Base-by-base conservation (phyloP, 2,797 vertebrate species). In the Xyrichtys novacula region DNA sequence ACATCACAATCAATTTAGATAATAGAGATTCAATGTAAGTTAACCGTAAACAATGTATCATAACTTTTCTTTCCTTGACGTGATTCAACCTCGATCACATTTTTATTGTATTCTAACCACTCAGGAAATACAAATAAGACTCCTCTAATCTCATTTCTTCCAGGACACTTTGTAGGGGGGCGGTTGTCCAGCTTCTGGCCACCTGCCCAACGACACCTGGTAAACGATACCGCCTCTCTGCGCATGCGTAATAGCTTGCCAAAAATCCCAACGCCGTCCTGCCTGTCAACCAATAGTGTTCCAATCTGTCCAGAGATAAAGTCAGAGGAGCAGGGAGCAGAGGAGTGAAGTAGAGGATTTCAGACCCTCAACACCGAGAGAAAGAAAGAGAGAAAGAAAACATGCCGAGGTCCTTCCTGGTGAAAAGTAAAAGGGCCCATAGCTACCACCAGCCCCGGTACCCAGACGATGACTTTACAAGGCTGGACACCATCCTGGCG, bases 361-460 rank as follows among this genome's bases (percentile, higher is more conserved):
- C 56, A 59, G 72, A 76, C n/a, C n/a, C n/a, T 15, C 32, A 1
- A 53, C 72, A 22, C 39, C n/a, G n/a, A n/a, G n/a, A 39, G 54
- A 69, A 15, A 23, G 46, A 69, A 47, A 48, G 46, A 52, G 20
- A 76, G 2, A 9, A 29, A 9, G 1, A 29, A 17, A 79, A 53
- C 70, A 99, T 99, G 98, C 98, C 98, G 81, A 95, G 98, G 83
- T 98, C 98, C 26, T 99, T 99, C 88, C 91, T 99, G 57, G 98
- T 99, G 74, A 99, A 99, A 93, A 99, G 97, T 81, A 99, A 99
- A 89, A 94, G 96, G 89, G 97, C 98, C 23, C 97, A 99, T 92
- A 99, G 97, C 91, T 99, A 99, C 94, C 98, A 99, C 85, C 96
- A 96, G 87, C 96, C 95, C 23, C 94, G 97, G 25, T 90, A 90